These are phyloP conservation scores for Dioctria linearis DNA, from an alignment of 2,888 invertebrate genomes.

Conservation along the genomic window DNA sequence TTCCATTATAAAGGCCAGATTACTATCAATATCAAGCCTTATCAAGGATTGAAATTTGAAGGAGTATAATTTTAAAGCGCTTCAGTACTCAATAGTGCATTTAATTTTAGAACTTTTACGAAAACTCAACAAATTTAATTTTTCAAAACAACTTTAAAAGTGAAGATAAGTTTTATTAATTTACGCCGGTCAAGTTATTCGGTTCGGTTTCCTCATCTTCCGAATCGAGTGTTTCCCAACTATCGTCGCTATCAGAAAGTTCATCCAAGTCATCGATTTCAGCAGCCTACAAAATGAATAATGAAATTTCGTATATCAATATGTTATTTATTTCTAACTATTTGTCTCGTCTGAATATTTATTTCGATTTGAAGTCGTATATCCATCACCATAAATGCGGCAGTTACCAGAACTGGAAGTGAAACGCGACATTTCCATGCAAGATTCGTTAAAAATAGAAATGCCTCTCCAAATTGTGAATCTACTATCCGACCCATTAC, in stretches of 20 bases:
- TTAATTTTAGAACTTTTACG: no score
- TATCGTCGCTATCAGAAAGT: slow-evolving; percentile 40
- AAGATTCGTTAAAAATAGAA: slow-evolving; percentile 79
- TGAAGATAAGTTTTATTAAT: not conserved
- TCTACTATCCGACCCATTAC: slow-evolving; percentile 64
- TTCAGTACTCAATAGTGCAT: no score
- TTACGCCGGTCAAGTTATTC: not conserved
- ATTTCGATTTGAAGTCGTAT: slow-evolving; percentile 79
- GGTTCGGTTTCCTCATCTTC: slow-evolving; percentile 36
- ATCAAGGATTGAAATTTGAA: no score
- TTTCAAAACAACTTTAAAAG: not conserved
- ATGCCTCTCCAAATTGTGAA: slow-evolving; percentile 70
- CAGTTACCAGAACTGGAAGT: slow-evolving; percentile 78
- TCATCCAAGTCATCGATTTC: slow-evolving; percentile 40
- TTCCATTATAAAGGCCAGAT: no score
- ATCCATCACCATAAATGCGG: slow-evolving; percentile 79
- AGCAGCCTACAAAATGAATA: slow-evolving; percentile 23
- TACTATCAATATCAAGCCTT: no score
- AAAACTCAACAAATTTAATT: not conserved
- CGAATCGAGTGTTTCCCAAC: slow-evolving; percentile 52
- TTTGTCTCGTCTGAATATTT: slow-evolving; percentile 73
- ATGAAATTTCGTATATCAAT: not conserved
- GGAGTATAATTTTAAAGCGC: no score
- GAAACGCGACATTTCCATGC: slow-evolving; percentile 81
- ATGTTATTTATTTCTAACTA: slow-evolving; percentile 61